Percentiles rank a stretch among this genome's conserved stretches.
Conservation (phyloP, 2,888 invertebrate genomes). For the Apodemia mormo region DNA sequence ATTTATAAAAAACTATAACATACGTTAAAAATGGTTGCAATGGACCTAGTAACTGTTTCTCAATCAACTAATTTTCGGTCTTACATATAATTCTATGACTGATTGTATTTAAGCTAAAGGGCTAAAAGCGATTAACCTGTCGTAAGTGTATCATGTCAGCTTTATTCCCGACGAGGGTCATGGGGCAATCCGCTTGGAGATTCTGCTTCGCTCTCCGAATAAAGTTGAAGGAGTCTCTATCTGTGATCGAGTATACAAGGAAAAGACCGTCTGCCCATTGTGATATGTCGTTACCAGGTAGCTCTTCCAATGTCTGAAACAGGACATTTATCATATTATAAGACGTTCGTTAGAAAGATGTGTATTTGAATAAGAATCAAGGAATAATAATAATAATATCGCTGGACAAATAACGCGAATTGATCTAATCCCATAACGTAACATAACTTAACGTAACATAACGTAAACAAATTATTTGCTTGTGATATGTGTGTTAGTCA, state of each 20-base stretch:
- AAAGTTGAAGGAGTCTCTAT: conserved; percentile 91
- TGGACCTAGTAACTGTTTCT: no score
- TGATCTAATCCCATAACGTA: no score
- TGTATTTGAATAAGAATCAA: no score
- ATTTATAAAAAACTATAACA: no score
- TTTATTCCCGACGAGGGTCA: conserved; percentile 94
- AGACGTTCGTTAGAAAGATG: neutral
- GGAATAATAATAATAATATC: no score
- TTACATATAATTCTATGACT: no score
- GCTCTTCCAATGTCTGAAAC: conserved; percentile 85
- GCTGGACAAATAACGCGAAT: no score
- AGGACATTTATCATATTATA: neutral
- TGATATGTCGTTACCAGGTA: conserved; percentile 87
- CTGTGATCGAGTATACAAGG: conserved; percentile 94
- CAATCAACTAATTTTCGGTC: no score
- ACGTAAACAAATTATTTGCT: no score
- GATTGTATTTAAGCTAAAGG: neutral
- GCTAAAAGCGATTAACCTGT: conserved; percentile 69
- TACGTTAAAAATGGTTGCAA: no score
- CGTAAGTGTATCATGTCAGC: conserved; percentile 94
- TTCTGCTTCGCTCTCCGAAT: conserved; percentile 87
- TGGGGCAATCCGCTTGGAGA: conserved; percentile 87
- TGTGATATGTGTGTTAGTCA: no score
- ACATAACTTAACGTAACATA: no score
- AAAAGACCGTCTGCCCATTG: conserved; percentile 95